A percentile compares a stretch with the other conserved stretches of the same genome.
phyloP scores from a whole-genome alignment of 2,797 vertebrate species.

The Cyprinella venusta region DNA sequence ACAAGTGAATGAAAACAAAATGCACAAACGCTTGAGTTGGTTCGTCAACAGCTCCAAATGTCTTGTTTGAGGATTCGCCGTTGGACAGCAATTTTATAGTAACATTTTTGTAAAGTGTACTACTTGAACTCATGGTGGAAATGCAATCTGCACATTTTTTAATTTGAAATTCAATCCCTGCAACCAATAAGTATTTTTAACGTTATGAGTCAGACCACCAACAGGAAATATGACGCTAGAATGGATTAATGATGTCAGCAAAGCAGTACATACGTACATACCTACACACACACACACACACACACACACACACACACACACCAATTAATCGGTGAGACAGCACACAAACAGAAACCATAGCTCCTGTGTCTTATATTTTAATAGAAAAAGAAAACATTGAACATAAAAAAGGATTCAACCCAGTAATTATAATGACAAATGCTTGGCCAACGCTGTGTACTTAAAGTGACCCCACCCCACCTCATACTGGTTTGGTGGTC shows the following conservation, averaged over 20 bases:
- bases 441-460: slow-evolving; percentile 67
- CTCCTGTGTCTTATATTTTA: slow-evolving; percentile 76
- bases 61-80: not conserved
- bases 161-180: slow-evolving; percentile 4
- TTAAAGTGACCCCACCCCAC: slow-evolving; percentile 64
- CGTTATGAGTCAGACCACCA: slow-evolving; percentile 52
- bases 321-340: slow-evolving; percentile 8
- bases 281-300: slow-evolving; percentile 20
- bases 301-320: not conserved
- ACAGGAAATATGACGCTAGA: slow-evolving; percentile 63
- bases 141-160: not conserved
- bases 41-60: not conserved
- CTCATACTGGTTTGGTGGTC: slow-evolving; percentile 52
- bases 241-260: slow-evolving; percentile 57
- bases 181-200: slow-evolving; percentile 45
- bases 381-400: slow-evolving; percentile 77
- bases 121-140: not conserved
- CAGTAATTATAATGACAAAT: slow-evolving; percentile 69
- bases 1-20: slow-evolving; percentile 1
- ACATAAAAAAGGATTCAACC: slow-evolving; percentile 78
- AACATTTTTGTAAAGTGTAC: not conserved
- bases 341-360: slow-evolving; percentile 63
- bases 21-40: not conserved
- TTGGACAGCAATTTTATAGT: not conserved
- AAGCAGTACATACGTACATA: slow-evolving; percentile 42